These are phyloP conservation scores for Solea solea DNA, from an alignment of 2,113 vertebrate species.

Conservation along the genomic window DNA sequence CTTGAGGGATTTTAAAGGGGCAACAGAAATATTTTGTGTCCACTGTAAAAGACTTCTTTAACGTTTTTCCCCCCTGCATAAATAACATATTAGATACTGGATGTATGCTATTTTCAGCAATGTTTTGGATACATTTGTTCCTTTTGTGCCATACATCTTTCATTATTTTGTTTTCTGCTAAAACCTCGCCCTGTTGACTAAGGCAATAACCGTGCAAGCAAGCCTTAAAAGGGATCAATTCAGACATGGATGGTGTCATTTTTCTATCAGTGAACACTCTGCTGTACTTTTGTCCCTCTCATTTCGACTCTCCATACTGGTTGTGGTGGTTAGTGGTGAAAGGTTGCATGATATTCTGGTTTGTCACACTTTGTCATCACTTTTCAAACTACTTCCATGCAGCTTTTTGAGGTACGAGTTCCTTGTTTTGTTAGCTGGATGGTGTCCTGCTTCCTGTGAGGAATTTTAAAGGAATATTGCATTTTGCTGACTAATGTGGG, in stretches of 20 bases:
- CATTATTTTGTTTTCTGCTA: not conserved
- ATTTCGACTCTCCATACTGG: not conserved
- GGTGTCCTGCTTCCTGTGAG: not conserved
- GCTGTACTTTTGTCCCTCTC: not conserved
- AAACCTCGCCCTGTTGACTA: not conserved
- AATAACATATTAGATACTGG: too few species aligned
- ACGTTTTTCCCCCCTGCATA: too few species aligned
- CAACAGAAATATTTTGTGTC: too few species aligned
- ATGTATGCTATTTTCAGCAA: too few species aligned
- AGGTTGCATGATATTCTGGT: not conserved
- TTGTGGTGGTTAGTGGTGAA: not conserved
- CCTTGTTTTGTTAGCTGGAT: not conserved
- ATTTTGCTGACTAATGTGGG: conserved; percentile 28
- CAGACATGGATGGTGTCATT: not conserved
- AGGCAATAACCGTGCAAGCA: not conserved
- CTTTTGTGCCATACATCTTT: not conserved
- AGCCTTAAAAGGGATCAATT: not conserved
- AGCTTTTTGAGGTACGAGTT: not conserved
- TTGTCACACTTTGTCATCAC: not conserved
- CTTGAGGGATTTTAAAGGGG: too few species aligned
- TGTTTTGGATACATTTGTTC: too few species aligned
- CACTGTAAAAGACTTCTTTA: too few species aligned
- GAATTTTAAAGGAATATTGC: not conserved
- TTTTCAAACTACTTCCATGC: not conserved
- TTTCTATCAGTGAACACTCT: not conserved